Conservation (phyloP, 2,797 vertebrate species). For the Chanos chanos region DNA sequence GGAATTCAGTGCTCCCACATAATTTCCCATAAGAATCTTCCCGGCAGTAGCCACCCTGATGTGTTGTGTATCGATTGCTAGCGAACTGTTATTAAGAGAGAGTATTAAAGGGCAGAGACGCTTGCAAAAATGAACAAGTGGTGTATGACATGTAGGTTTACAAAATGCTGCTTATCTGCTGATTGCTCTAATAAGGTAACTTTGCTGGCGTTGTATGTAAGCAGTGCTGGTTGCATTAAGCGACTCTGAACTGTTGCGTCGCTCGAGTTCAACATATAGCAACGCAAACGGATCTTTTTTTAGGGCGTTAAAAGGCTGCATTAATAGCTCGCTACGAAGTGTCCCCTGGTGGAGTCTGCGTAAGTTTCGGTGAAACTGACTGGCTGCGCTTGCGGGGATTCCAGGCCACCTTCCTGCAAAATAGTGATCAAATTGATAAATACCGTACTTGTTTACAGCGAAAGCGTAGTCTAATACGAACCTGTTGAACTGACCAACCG, state of each 20-base stretch:
- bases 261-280: slow-evolving; percentile 1
- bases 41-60: too few relatives aligned
- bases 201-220: not conserved
- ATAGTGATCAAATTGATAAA: slow-evolving; percentile 50
- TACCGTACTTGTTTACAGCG: too few relatives aligned
- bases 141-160: too few relatives aligned
- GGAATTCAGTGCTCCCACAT: too few relatives aligned
- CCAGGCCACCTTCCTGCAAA: slow-evolving; percentile 55
- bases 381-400: slow-evolving; percentile 59
- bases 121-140: too few relatives aligned
- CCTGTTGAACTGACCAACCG: not conserved
- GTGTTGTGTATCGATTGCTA: too few relatives aligned
- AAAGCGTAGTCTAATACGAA: too few relatives aligned
- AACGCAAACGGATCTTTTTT: slow-evolving; percentile 25
- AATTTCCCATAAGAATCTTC: too few relatives aligned
- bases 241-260: slow-evolving; percentile 27
- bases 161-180: not conserved
- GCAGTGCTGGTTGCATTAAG: not conserved
- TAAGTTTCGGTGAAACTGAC: slow-evolving; percentile 72
- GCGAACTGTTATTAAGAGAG: not conserved
- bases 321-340: slow-evolving; percentile 65
- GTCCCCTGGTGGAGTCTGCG: slow-evolving; percentile 48
- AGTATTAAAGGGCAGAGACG: too few relatives aligned
- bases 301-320: slow-evolving; percentile 60
- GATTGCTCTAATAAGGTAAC: not conserved